Conservation (phyloP, 2,888 invertebrate genomes). For the Amiota mariae region DNA sequence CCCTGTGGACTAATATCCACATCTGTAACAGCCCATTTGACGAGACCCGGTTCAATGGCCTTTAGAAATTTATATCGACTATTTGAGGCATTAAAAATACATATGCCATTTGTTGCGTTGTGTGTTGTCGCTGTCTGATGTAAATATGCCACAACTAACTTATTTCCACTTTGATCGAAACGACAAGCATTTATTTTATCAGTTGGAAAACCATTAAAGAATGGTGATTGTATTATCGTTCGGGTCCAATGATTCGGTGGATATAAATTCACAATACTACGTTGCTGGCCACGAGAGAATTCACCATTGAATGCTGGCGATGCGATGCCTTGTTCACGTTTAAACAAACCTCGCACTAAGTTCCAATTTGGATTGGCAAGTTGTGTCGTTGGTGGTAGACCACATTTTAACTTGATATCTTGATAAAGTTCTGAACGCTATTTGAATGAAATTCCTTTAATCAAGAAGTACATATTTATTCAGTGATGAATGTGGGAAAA, state of each 20-base stretch:
- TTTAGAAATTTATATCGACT: background rate
- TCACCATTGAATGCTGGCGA: background rate
- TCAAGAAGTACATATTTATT: too few species aligned
- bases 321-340: slow-evolving; percentile 18
- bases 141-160: background rate
- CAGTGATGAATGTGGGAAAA: too few species aligned
- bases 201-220: background rate
- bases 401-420: slow-evolving; percentile 3
- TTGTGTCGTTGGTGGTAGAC: background rate
- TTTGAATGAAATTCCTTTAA: background rate
- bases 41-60: background rate
- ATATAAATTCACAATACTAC: slow-evolving; percentile 9
- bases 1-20: background rate
- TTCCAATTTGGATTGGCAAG: background rate
- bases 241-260: background rate
- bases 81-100: background rate
- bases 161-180: background rate
- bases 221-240: background rate
- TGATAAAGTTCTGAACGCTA: slow-evolving; percentile 6
- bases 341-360: background rate
- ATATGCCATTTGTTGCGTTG: background rate
- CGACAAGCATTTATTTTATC: slow-evolving; percentile 9
- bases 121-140: too few species aligned
- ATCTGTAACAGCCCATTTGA: slow-evolving; percentile 2
- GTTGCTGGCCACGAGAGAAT: slow-evolving; percentile 7